Evolutionary conservation across 2,797 vertebrate genomes (phyloP), one percentile per base, ranked within the genome.

Genomic region (Sandelia bainsii): DNA sequence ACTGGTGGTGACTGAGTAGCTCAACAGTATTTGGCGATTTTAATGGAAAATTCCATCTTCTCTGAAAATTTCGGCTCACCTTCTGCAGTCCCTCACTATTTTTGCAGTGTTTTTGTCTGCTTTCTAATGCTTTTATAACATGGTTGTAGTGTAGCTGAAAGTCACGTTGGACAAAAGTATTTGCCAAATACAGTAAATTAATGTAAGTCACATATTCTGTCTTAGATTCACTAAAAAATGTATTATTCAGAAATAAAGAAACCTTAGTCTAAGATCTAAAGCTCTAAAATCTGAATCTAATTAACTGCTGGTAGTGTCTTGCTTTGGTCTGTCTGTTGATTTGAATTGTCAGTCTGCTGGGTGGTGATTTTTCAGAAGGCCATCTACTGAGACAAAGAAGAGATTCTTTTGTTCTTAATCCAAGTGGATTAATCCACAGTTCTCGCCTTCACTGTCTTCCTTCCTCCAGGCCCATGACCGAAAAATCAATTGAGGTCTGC

Each of bases 401-500:
- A 39, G 50, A 45, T 46, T 10, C 27, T 52, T 48, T 54, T 63
- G 75, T 64, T 54, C 52, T 70, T 52, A 32, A 69, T n/a, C n/a
- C n/a, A n/a, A n/a, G n/a, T n/a, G n/a, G n/a, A n/a, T n/a, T n/a
- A n/a, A n/a, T 62, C 68, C 19, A 48, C 29, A 62, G 49, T 73
- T 51, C 42, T n/a, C 6, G 3, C 37, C 11, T 49, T 57, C 62
- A 56, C 27, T 9, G 20, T 40, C 39, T 58, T 19, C 51, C 27
- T 25, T 57, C 48, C n/a, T 56, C 16, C n/a, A 53, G 62, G 37
- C 40, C 52, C 29, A 13, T 71, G 51, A 77, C 57, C 45, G 64
- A 34, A 37, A 66, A 80, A 77, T 48, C 46, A 75, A 73, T 29
- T 42, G n/a, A 67, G 40, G 25, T 65, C 48, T 14, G 25, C 17